Evolutionary conservation across 2,113 vertebrate species (phyloP).

Genomic region (Sclerurus mexicanus): DNA sequence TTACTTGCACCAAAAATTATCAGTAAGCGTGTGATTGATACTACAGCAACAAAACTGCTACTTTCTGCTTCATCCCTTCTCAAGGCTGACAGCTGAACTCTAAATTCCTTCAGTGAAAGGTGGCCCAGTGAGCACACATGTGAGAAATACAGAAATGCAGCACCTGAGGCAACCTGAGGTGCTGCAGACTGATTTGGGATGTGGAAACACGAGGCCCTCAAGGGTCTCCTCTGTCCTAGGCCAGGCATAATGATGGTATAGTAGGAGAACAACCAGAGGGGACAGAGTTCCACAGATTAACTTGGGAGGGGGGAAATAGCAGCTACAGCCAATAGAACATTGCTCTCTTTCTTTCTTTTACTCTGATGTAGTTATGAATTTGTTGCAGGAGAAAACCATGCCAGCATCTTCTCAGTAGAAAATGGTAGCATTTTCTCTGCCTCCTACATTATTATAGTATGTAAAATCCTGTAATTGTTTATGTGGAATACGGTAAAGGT

Average conservation of each 20-base stretch:
- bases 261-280: neutral
- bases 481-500: neutral
- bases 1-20: neutral
- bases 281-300: neutral
- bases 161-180: neutral
- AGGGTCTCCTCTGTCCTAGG: neutral
- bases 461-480: neutral
- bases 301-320: rapidly evolving
- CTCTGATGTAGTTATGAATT: neutral
- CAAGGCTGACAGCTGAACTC: neutral
- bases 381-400: neutral
- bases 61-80: neutral
- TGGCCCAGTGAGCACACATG: neutral
- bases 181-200: neutral
- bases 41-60: neutral
- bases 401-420: neutral
- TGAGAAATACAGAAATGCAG: neutral
- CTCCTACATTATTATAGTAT: neutral
- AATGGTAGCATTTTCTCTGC: neutral
- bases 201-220: neutral
- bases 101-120: neutral
- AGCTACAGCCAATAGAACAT: neutral
- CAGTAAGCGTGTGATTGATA: neutral
- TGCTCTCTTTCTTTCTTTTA: neutral
- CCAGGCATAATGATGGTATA: neutral